A percentile compares a stretch with the other conserved stretches of the same genome.
Evolutionary conservation across 2,888 invertebrate species (phyloP).

Genomic region (Panorpa germanica): DNA sequence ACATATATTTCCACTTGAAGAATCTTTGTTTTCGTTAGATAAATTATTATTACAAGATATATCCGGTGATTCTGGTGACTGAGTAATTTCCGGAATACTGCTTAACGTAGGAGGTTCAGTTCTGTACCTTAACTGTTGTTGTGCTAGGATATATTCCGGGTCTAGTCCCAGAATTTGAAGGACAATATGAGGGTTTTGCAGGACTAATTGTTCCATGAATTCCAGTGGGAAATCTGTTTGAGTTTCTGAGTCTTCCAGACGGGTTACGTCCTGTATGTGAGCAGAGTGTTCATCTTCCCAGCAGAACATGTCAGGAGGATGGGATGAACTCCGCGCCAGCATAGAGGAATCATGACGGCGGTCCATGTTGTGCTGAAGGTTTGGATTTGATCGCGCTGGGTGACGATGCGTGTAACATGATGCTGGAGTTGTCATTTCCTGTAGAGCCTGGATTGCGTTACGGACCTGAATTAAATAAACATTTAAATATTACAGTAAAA

Average conservation of each 20-base stretch:
- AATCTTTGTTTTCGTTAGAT: slow-evolving; percentile 19
- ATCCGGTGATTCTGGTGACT: slow-evolving; percentile 5
- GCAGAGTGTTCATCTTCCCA: slow-evolving; percentile 37
- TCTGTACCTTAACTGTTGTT: slow-evolving; percentile 12
- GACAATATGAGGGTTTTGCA: slow-evolving; percentile 53
- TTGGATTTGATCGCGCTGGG: slow-evolving; percentile 71
- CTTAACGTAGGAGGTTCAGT: slow-evolving; percentile 1
- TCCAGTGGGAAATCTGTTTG: slow-evolving; percentile 23
- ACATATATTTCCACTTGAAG: slow-evolving; percentile 23
- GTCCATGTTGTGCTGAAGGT: slow-evolving; percentile 37
- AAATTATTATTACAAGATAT: slow-evolving; percentile 8
- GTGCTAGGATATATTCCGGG: slow-evolving; percentile 26
- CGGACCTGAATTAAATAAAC: slow-evolving; percentile 35
- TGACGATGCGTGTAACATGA: slow-evolving; percentile 31
- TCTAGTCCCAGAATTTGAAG: slow-evolving; percentile 55
- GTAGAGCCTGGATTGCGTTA: slow-evolving; percentile 65
- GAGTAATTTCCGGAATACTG: slow-evolving; percentile 1
- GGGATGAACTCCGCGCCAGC: slow-evolving; percentile 61
- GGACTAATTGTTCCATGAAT: slow-evolving; percentile 29
- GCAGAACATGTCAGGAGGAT: slow-evolving; percentile 69
- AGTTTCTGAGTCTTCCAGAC: slow-evolving; percentile 15
- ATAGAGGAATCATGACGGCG: slow-evolving; percentile 21
- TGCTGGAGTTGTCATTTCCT: slow-evolving; percentile 54
- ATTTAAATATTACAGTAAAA: not conserved
- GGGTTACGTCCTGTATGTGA: slow-evolving; percentile 7